phyloP scores from a whole-genome alignment of 2,797 vertebrate genomes.

The Percopsis omiscomaycus region DNA sequence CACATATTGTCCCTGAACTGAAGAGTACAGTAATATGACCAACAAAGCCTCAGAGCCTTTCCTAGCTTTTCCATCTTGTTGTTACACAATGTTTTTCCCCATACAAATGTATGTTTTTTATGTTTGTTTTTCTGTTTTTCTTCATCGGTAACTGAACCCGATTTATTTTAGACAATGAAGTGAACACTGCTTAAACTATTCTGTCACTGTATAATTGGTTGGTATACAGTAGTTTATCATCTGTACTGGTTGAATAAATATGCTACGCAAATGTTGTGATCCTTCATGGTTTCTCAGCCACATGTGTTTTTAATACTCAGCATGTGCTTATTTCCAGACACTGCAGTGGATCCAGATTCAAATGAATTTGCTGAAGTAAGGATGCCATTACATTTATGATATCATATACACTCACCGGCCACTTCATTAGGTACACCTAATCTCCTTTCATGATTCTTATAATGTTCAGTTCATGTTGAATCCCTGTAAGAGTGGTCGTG shows the following conservation, averaged over 20 bases:
- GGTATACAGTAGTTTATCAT: too few relatives aligned
- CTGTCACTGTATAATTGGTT: too few relatives aligned
- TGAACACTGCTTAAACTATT: too few relatives aligned
- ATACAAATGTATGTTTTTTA: neutral
- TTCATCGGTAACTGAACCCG: too few relatives aligned
- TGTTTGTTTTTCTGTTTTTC: neutral
- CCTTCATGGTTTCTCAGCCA: too few relatives aligned
- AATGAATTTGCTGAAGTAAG: slow-evolving; percentile 79
- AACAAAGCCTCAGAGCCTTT: neutral
- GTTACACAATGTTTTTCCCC: slow-evolving; percentile 24
- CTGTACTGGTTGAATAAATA: too few relatives aligned
- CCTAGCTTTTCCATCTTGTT: slow-evolving; percentile 8
- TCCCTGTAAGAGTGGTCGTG: too few relatives aligned
- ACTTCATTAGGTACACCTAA: too few relatives aligned
- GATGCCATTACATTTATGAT: neutral
- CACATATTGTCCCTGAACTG: neutral
- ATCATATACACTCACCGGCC: neutral
- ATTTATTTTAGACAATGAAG: too few relatives aligned
- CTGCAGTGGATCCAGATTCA: slow-evolving; percentile 75
- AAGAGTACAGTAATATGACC: neutral
- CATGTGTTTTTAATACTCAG: slow-evolving; percentile 39
- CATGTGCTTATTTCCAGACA: slow-evolving; percentile 81
- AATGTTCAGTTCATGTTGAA: neutral
- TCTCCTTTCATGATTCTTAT: too few relatives aligned
- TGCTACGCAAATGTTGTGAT: too few relatives aligned